Evolutionary conservation across 2,888 invertebrate genomes (phyloP).

Genomic region (Dendrolimus houi): DNA sequence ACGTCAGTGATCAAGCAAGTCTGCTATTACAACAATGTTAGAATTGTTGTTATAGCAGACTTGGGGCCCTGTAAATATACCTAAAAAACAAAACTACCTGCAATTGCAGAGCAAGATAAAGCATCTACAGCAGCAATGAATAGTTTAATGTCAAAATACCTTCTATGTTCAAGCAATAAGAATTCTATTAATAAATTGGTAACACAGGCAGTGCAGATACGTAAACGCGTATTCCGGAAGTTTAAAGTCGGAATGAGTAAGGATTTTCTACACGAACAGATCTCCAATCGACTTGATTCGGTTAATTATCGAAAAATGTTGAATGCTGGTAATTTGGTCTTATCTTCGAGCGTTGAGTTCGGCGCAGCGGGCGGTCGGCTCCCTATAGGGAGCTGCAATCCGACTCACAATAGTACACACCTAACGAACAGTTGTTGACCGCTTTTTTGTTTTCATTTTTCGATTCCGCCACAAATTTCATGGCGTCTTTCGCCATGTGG

Average conservation of each 20-base stretch:
- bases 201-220: slow-evolving; percentile 8
- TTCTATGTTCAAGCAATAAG: no score
- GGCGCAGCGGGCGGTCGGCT: slow-evolving; percentile 46
- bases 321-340: slow-evolving; percentile 47
- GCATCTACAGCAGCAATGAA: no score
- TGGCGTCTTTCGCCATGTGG: slow-evolving; percentile 55
- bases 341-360: slow-evolving; percentile 46
- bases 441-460: slow-evolving; percentile 44
- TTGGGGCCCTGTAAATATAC: no score
- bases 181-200: no score
- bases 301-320: neutral
- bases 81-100: no score
- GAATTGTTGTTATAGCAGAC: no score
- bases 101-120: no score
- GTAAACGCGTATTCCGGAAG: slow-evolving; percentile 6
- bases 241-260: neutral
- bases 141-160: no score
- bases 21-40: no score
- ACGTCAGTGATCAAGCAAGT: no score
- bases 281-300: neutral
- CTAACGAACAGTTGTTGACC: slow-evolving; percentile 51
- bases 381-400: slow-evolving; percentile 46
- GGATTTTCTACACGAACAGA: neutral
- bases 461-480: slow-evolving; percentile 52
- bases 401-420: slow-evolving; percentile 37